Base-by-base conservation (phyloP, 2,888 invertebrate genomes). In the Lottia scabra region DNA sequence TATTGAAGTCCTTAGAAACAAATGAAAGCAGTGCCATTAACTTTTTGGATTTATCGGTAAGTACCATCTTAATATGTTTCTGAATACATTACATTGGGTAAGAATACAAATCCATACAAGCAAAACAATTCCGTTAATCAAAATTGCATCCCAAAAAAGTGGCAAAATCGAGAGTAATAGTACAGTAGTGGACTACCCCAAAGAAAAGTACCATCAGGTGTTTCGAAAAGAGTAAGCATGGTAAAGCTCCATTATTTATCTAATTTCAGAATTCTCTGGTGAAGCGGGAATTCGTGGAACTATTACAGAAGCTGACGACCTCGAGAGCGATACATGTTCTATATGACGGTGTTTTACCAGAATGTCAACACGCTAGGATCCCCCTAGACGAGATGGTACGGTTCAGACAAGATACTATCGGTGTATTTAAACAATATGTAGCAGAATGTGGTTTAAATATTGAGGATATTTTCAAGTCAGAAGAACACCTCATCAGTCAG, bases 21-120 rank as follows among this genome's bases (percentile, higher is more conserved):
- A 86, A 85, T 70, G 84, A 84, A 44, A 75, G 74, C 43, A 78
- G 81, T 62, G 81, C 78, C 67, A 72, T 87, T n/a, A 78, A 79
- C 48, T 68, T 77, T 12, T 66, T 86, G 13, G 85, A 85, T 70
- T 79, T 84, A 23, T 78, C 82, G 56, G 85, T 85, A 76, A 81
- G 83, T 79, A 38, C 27, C 30, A n/a, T 12, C 62, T 38, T 6
- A n/a, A n/a, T n/a, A 38, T 38, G 10, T 38, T 30, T 30, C 30
- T 30, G n/a, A n/a, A n/a, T n/a, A n/a, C n/a, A n/a, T 30, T 30
- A 30, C 30, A 30, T 30, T 30, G 30, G n/a, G n/a, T n/a, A n/a
- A n/a, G n/a, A n/a, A n/a, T n/a, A n/a, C n/a, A n/a, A n/a, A n/a
- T n/a, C n/a, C n/a, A n/a, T n/a, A n/a, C n/a, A n/a, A n/a, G n/a